Conservation (phyloP, 1,140 invertebrate species). For the Psix sp. region DNA sequence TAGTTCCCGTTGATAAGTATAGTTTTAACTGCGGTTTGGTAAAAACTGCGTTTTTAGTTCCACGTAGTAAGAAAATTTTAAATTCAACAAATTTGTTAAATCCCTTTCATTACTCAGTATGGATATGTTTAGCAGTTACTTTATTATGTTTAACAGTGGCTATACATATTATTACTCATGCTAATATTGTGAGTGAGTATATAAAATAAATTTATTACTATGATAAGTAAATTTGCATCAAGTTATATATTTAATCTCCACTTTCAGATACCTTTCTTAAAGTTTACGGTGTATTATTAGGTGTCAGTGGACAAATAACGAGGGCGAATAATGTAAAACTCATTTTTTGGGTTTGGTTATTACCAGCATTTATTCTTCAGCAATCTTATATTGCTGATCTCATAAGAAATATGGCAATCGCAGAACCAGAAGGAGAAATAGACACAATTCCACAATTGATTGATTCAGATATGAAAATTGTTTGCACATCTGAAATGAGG, state of each 20-base stretch:
- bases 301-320: slow-evolving; percentile 37
- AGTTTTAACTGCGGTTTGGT: slow-evolving; percentile 43
- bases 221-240: background rate
- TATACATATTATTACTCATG: slow-evolving; percentile 11
- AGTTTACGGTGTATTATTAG: slow-evolving; percentile 45
- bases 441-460: slow-evolving; percentile 39
- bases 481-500: slow-evolving; percentile 32
- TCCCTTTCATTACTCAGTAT: slow-evolving; percentile 42
- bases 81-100: slow-evolving; percentile 30
- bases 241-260: too few relatives aligned
- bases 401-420: slow-evolving; percentile 43
- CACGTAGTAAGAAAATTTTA: slow-evolving; percentile 14
- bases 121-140: slow-evolving; percentile 27
- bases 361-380: slow-evolving; percentile 54
- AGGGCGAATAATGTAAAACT: slow-evolving; percentile 35
- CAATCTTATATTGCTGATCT: slow-evolving; percentile 51
- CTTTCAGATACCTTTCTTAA: too few relatives aligned
- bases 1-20: slow-evolving; percentile 37
- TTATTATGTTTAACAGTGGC: slow-evolving; percentile 21
- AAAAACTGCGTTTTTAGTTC: slow-evolving; percentile 28
- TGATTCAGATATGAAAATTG: slow-evolving; percentile 39
- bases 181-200: slow-evolving; percentile 30
- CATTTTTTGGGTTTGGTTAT: slow-evolving; percentile 47
- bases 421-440: slow-evolving; percentile 25
- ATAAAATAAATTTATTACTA: too few relatives aligned